A percentile compares a stretch with the other conserved stretches of the same genome.
These are phyloP conservation scores for Sebastes reedi DNA, from an alignment of 2,797 vertebrate genomes.

Conservation along the genomic window DNA sequence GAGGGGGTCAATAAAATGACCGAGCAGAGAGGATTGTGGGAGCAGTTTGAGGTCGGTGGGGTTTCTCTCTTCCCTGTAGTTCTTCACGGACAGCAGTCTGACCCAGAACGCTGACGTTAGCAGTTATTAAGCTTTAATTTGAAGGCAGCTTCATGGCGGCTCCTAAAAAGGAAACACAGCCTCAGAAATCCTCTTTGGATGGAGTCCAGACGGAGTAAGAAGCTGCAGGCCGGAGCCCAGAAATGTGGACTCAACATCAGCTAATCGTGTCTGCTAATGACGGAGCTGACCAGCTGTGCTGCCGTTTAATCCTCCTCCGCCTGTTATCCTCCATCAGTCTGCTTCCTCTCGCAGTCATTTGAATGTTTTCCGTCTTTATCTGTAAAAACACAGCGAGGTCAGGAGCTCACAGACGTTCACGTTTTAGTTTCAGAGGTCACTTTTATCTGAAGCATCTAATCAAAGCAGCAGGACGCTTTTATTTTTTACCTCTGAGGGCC, in stretches of 20 bases:
- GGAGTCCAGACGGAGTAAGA: too few relatives aligned
- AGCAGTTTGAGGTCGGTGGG: neutral
- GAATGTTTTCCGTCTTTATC: slow-evolving; percentile 31
- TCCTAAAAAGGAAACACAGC: neutral
- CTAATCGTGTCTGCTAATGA: neutral
- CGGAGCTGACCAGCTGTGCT: slow-evolving; percentile 1
- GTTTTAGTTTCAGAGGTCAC: too few relatives aligned
- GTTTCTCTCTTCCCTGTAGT: neutral
- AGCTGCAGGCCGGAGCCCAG: too few relatives aligned
- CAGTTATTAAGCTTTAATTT: too few relatives aligned
- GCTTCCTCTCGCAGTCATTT: slow-evolving; percentile 34
- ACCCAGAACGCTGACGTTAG: neutral
- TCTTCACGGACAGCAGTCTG: neutral
- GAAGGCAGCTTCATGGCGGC: neutral
- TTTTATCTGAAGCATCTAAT: too few relatives aligned
- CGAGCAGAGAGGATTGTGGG: neutral
- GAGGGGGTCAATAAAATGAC: neutral
- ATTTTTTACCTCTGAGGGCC: too few relatives aligned
- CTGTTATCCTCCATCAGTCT: slow-evolving; percentile 5
- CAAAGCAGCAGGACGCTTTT: too few relatives aligned
- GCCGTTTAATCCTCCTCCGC: too few relatives aligned
- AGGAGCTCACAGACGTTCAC: too few relatives aligned
- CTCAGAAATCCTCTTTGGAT: neutral
- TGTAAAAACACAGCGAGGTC: too few relatives aligned
- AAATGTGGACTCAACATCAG: neutral